These are phyloP conservation scores for Myotis yumanensis DNA, from an alignment of 2,113 vertebrate species.

Conservation along the genomic window DNA sequence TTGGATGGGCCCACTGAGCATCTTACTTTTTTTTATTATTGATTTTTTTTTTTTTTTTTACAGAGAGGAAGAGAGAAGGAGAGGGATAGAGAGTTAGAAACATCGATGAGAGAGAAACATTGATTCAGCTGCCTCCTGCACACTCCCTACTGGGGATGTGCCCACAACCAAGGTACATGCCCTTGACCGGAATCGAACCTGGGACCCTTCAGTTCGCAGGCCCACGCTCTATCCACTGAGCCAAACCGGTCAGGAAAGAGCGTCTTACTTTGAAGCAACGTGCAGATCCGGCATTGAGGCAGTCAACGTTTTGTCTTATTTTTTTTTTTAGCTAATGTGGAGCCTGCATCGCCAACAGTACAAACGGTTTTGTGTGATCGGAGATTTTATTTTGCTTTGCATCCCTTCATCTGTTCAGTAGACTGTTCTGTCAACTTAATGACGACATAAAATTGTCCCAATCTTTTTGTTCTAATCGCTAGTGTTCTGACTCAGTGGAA, in stretches of 20 bases:
- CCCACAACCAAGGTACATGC: too few relatives aligned
- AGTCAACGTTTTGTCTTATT: background rate
- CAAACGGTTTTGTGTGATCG: background rate
- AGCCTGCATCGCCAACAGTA: background rate
- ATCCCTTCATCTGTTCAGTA: background rate
- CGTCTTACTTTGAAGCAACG: background rate
- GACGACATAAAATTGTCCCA: background rate
- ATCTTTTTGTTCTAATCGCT: conserved; percentile 25
- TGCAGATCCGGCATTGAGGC: background rate
- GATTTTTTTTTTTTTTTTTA: too few relatives aligned
- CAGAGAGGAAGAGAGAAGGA: too few relatives aligned
- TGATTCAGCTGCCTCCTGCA: too few relatives aligned
- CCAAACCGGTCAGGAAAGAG: too few relatives aligned
- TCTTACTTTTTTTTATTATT: background rate
- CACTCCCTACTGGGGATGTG: too few relatives aligned
- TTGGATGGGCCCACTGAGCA: accelerated
- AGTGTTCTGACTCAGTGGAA: conserved; percentile 75
- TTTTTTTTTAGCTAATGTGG: background rate
- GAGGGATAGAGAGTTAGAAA: too few relatives aligned
- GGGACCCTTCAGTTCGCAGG: too few relatives aligned
- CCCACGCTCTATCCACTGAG: too few relatives aligned
- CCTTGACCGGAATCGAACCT: too few relatives aligned
- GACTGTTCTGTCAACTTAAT: background rate
- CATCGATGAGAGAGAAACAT: too few relatives aligned
- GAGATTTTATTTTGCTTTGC: background rate